Evolutionary conservation across 2,113 vertebrate species (phyloP).

Genomic region (Stercorarius parasiticus): DNA sequence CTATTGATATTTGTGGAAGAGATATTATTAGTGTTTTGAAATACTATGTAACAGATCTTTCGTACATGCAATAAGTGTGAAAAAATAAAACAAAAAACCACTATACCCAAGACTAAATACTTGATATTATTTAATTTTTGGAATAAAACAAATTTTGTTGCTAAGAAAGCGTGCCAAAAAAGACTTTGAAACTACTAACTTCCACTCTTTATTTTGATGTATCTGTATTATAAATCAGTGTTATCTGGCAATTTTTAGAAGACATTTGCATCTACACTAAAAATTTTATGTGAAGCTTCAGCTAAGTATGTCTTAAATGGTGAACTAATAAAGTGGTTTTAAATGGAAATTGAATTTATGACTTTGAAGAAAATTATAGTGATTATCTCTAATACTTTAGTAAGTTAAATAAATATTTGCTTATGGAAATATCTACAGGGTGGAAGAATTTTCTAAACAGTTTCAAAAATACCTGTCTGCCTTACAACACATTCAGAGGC

Average conservation of each 20-base stretch:
- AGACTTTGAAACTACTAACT: not conserved
- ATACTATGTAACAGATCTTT: not conserved
- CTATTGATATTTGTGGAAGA: not conserved
- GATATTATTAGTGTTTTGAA: not conserved
- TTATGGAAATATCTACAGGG: not conserved
- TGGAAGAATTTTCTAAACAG: not conserved
- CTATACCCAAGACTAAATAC: not conserved
- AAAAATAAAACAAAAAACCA: not conserved
- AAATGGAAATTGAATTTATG: constrained; percentile 55
- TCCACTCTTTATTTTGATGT: not conserved
- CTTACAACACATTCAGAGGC: not conserved
- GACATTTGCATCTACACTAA: not conserved
- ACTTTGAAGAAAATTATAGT: constrained; percentile 43
- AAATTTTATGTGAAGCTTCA: constrained; percentile 27
- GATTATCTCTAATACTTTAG: constrained; percentile 45
- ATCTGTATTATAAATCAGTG: not conserved
- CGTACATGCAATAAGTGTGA: not conserved
- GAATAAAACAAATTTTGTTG: not conserved
- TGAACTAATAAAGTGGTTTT: constrained; percentile 53
- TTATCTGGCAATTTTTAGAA: not conserved
- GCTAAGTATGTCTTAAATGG: constrained; percentile 35
- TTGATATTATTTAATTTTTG: not conserved
- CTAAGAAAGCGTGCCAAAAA: not conserved
- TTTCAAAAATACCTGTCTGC: constrained; percentile 3
- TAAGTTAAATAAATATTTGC: constrained; percentile 30